Evolutionary conservation across 2,797 vertebrate genomes (phyloP).

Genomic region (Chaenodraco wilsoni): DNA sequence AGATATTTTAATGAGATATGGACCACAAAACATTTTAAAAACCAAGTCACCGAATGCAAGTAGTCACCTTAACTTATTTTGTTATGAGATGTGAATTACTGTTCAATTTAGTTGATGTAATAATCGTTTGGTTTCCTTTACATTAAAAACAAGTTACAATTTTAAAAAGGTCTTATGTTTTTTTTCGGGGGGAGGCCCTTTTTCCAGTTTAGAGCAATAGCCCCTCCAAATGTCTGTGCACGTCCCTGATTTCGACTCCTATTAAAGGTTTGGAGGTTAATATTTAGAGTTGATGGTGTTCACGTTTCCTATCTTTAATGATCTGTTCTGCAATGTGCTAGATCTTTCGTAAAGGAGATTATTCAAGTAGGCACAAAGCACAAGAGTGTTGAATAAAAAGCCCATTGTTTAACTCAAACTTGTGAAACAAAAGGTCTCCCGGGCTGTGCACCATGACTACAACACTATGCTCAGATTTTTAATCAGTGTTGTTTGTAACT

Average conservation of each 20-base stretch:
- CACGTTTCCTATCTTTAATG: slow-evolving; percentile 29
- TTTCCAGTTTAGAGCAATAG: too few species aligned
- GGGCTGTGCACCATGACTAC: slow-evolving; percentile 36
- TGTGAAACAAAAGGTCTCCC: slow-evolving; percentile 57
- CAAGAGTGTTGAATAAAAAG: slow-evolving; percentile 59
- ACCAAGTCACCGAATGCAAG: too few species aligned
- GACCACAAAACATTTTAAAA: too few species aligned
- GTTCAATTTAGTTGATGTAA: too few species aligned
- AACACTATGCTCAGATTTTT: slow-evolving; percentile 48
- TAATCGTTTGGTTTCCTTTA: too few species aligned
- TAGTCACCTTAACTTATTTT: too few species aligned
- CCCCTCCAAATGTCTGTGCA: too few species aligned
- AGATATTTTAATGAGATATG: too few species aligned
- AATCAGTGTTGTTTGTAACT: slow-evolving; percentile 32
- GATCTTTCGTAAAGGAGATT: slow-evolving; percentile 66
- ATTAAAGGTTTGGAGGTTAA: neutral
- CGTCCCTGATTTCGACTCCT: neutral
- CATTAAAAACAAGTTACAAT: too few species aligned
- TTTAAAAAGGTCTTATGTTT: too few species aligned
- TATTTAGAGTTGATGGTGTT: neutral
- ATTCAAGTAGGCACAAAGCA: slow-evolving; percentile 66
- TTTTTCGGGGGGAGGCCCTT: too few species aligned
- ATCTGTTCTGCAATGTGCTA: slow-evolving; percentile 51
- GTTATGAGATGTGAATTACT: too few species aligned
- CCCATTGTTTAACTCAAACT: slow-evolving; percentile 64